These are phyloP conservation scores for Stenchaetothrips biformis DNA, from an alignment of 2,888 invertebrate species.

Conservation along the genomic window DNA sequence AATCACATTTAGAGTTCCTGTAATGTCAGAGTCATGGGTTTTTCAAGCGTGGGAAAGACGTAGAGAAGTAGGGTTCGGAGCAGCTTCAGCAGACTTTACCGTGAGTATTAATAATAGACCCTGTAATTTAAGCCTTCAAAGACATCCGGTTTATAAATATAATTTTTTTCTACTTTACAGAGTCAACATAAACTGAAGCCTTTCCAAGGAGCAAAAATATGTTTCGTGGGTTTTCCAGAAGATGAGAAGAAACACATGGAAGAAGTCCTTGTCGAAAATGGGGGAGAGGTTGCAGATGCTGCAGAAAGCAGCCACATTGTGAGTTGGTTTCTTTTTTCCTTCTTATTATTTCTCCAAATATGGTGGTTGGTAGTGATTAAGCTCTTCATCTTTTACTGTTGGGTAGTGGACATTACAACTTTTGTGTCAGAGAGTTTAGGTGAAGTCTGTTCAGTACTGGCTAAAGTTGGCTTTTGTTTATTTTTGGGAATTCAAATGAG, in stretches of 20 bases:
- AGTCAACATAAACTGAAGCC: conserved; percentile 73
- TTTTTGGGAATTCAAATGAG: too few relatives aligned
- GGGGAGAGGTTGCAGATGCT: conserved; percentile 72
- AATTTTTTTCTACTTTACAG: conserved; percentile 45
- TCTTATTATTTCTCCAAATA: too few relatives aligned
- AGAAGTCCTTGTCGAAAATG: conserved; percentile 80
- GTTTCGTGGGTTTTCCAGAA: conserved; percentile 83
- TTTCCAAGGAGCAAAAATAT: conserved; percentile 80
- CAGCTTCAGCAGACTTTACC: conserved; percentile 63
- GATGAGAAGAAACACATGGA: conserved; percentile 91
- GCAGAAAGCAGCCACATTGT: conserved; percentile 88
- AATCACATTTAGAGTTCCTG: conserved; percentile 80
- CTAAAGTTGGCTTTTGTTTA: too few relatives aligned
- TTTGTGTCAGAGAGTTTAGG: too few relatives aligned
- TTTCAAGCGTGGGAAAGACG: conserved; percentile 79
- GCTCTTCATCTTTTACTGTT: too few relatives aligned
- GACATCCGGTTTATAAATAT: conserved; percentile 31
- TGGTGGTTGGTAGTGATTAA: too few relatives aligned
- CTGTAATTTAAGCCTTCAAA: conserved; percentile 27
- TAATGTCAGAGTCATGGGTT: conserved; percentile 86
- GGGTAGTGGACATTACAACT: too few relatives aligned
- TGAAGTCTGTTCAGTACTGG: too few relatives aligned
- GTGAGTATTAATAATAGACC: conserved; percentile 47
- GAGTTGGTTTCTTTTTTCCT: conserved; percentile 48
- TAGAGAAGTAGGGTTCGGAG: conserved; percentile 62